A percentile compares a stretch with the other conserved stretches of the same genome.
Evolutionary conservation across 1,140 invertebrate genomes (phyloP).

Genomic region (Pristionchus pacificus): DNA sequence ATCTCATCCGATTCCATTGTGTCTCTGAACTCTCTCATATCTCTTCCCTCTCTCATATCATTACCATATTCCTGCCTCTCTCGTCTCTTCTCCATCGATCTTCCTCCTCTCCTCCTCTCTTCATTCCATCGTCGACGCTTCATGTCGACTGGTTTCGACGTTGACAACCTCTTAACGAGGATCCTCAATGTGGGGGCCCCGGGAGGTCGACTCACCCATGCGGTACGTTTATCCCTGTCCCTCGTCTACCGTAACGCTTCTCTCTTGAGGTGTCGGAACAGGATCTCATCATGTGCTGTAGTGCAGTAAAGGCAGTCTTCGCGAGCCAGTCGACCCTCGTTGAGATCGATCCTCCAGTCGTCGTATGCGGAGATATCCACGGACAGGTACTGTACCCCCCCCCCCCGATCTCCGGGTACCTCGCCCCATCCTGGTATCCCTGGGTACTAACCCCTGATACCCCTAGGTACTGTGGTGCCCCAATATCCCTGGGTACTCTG

Average conservation of each 20-base stretch:
- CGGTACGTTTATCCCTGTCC: conserved; percentile 13
- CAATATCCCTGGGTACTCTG: conserved; percentile 62
- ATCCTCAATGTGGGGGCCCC: conserved; percentile 41
- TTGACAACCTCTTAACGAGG: conserved; percentile 38
- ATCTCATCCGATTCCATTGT: too few relatives aligned
- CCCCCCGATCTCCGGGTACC: too few relatives aligned
- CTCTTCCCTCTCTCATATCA: too few relatives aligned
- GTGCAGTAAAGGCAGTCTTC: conserved; percentile 59
- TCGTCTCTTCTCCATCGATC: background rate
- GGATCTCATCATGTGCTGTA: conserved; percentile 58
- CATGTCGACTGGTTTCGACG: conserved; percentile 26
- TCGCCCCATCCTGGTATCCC: too few relatives aligned
- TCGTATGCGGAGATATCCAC: conserved; percentile 64
- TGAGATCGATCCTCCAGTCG: conserved; percentile 53
- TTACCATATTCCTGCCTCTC: too few relatives aligned
- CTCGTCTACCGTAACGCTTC: background rate
- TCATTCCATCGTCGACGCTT: background rate
- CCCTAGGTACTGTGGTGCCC: too few relatives aligned
- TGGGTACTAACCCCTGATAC: too few relatives aligned
- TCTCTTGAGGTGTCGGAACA: conserved; percentile 30
- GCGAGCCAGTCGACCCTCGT: conserved; percentile 33
- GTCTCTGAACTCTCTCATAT: too few relatives aligned
- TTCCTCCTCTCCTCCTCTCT: background rate
- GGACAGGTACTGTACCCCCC: conserved; percentile 54
- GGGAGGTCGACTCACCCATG: conserved; percentile 39